Base-by-base conservation (phyloP, 2,113 vertebrate genomes). In the Anser brachyrhynchus region DNA sequence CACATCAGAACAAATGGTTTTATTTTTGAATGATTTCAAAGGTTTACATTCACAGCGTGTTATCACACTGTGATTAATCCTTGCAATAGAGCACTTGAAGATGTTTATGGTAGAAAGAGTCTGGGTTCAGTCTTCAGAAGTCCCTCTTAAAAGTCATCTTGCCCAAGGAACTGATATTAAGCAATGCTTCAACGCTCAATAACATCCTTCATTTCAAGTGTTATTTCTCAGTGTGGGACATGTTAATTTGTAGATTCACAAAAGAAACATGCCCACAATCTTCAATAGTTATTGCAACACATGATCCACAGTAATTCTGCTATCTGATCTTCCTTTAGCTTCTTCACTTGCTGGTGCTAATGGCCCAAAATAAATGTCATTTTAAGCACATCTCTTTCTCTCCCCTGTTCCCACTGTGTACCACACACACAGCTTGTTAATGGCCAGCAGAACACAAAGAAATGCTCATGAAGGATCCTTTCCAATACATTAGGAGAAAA, bases 401-500 rank as follows among this genome's bases (percentile, higher is more conserved):
- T 73, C 3, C 6, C 7, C 14, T 12, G 23, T 10, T 6, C 14
- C 18, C 7, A 3, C 14, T 57, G 14, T 0, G 0, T 9, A 54
- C 41, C 22, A 44, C 9, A 25, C 10, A 23, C 23, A 25, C 33
- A 70, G 35, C 35, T 75, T 80, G 5, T 6, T 52, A 54, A 26
- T 5, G 21, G 17, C 39, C 51, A 91, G 43, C 35, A 62, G 44
- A 52, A n/a, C 44, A 70, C 25, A 78, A 29, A 87, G 18, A 19
- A 87, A 31, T 46, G 35, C 9, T 37, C 15, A 2, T 2, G 9
- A 59, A 67, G 31, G 21, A 85, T 55, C 28, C 28, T 85, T 72
- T 59, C 37, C 43, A 39, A 41, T 28, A 28, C 0, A 1, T 23
- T 46, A 79, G 11, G 21, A 49, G 25, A 79, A 71, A 65, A 43